Percentiles rank a stretch among this genome's conserved stretches.
phyloP scores from a whole-genome alignment of 2,888 invertebrate species.

The Sinhomidia bicolor region DNA sequence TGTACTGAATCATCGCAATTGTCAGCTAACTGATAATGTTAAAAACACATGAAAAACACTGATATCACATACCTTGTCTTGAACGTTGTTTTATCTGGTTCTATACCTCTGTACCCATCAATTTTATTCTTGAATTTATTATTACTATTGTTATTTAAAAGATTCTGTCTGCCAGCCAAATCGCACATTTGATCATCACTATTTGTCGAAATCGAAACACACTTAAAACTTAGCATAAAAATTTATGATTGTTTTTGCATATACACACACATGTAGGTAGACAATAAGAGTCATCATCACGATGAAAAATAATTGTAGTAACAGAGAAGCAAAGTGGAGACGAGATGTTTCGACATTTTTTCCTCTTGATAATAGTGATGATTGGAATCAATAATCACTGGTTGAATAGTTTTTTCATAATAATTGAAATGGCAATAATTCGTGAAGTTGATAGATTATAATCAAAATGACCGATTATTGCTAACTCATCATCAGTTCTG shows the following conservation, averaged over 20 bases:
- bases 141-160: not conserved
- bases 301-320: not conserved
- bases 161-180: too few species aligned
- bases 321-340: not conserved
- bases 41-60: not conserved
- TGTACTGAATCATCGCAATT: not conserved
- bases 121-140: not conserved
- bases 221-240: not conserved
- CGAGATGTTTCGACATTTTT: conserved; percentile 17
- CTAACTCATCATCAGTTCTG: conserved; percentile 26
- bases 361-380: conserved; percentile 30
- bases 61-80: not conserved
- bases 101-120: not conserved
- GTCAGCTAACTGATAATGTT: not conserved
- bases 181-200: conserved; percentile 41
- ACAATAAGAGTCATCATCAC: not conserved
- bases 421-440: conserved; percentile 45
- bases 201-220: not conserved
- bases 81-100: too few species aligned
- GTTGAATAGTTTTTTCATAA: conserved; percentile 12
- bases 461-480: conserved; percentile 46
- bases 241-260: not conserved
- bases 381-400: conserved; percentile 47
- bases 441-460: conserved; percentile 58
- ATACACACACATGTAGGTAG: not conserved